These are phyloP conservation scores for Polydrusus pterygomalis DNA, from an alignment of 2,888 invertebrate genomes.

Conservation along the genomic window DNA sequence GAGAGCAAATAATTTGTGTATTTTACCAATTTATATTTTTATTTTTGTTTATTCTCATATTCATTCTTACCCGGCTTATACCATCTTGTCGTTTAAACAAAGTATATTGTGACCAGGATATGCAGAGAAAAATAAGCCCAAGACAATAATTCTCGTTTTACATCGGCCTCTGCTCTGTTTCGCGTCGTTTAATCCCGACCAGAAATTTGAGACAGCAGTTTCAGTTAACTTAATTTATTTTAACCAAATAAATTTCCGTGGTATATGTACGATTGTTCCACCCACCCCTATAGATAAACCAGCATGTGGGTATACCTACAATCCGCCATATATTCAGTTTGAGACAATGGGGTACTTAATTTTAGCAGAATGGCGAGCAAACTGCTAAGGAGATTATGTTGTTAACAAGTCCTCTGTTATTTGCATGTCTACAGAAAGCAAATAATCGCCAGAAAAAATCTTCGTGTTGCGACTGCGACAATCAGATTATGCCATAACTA, in stretches of 20 bases:
- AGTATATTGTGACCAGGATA: too few species aligned
- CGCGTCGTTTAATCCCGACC: constrained; percentile 24
- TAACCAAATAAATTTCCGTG: constrained; percentile 34
- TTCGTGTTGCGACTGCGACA: constrained; percentile 34
- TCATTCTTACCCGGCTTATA: too few species aligned
- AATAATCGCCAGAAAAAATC: constrained; percentile 38
- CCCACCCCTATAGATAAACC: constrained; percentile 49
- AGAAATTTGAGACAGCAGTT: constrained; percentile 40
- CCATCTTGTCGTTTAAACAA: too few species aligned
- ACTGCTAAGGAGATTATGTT: constrained; percentile 50
- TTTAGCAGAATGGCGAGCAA: constrained; percentile 44
- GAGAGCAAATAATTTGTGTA: too few species aligned
- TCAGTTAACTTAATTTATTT: constrained; percentile 41
- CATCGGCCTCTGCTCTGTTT: background rate
- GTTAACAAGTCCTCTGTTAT: constrained; percentile 49
- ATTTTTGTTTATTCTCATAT: too few species aligned
- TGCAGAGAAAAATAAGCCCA: background rate
- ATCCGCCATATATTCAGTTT: constrained; percentile 41
- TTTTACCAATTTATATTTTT: too few species aligned
- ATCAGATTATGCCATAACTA: constrained; percentile 44
- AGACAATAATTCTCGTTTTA: background rate
- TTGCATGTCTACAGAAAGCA: constrained; percentile 41
- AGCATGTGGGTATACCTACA: constrained; percentile 43
- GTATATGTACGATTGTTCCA: constrained; percentile 42
- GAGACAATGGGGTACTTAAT: constrained; percentile 51